Percentiles rank a stretch among this genome's conserved stretches.
Evolutionary conservation across 2,113 vertebrate species (phyloP).

Genomic region (Equus quagga): DNA sequence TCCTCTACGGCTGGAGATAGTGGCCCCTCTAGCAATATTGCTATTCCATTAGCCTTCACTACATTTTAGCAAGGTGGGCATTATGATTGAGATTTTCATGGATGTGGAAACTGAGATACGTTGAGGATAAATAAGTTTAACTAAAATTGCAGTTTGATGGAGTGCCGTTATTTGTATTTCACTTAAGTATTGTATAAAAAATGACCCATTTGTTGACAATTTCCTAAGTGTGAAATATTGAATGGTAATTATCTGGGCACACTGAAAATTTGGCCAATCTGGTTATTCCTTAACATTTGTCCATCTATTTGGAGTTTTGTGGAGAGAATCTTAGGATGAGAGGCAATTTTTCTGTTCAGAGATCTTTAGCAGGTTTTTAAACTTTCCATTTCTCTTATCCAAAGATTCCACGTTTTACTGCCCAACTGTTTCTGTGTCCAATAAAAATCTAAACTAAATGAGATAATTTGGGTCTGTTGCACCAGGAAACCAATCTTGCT

Average conservation of each 20-base stretch:
- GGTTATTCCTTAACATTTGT: not conserved
- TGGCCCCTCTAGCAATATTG: not conserved
- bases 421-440: not conserved
- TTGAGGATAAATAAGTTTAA: not conserved
- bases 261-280: not conserved
- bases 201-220: not conserved
- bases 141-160: not conserved
- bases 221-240: not conserved
- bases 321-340: not conserved
- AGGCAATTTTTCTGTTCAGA: not conserved
- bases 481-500: not conserved
- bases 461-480: not conserved
- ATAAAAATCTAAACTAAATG: not conserved
- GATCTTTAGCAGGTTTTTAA: not conserved
- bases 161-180: not conserved
- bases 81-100: not conserved
- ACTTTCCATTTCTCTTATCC: not conserved
- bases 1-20: not conserved
- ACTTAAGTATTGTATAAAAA: not conserved
- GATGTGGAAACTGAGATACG: not conserved
- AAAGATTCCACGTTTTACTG: not conserved
- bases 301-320: not conserved
- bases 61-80: fast-evolving
- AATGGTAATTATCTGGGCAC: not conserved
- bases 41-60: not conserved